These are phyloP conservation scores for Erethizon dorsatum DNA, from an alignment of 2,797 vertebrate genomes.

Conservation along the genomic window DNA sequence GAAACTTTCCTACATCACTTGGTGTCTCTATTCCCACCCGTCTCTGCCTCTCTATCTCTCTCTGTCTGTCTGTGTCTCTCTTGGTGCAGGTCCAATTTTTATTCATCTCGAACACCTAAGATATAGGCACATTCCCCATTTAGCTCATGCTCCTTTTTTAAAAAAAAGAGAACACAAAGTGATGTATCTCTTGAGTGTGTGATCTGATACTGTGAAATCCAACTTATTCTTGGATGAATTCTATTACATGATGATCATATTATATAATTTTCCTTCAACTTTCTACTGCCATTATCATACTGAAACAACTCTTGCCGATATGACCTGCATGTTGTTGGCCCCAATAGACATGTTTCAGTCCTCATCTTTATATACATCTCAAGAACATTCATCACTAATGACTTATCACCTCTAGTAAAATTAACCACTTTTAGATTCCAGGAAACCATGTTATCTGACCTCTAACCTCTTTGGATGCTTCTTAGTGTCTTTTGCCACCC, in stretches of 20 bases:
- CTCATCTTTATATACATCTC: slow-evolving; percentile 16
- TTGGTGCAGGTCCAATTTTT: not conserved
- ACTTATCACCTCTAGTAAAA: slow-evolving; percentile 5
- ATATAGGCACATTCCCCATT: not conserved
- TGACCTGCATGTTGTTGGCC: not conserved
- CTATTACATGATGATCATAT: not conserved
- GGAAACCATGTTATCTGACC: not conserved
- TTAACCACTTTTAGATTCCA: slow-evolving; percentile 21
- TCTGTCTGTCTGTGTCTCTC: not conserved
- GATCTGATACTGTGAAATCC: not conserved
- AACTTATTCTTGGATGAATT: slow-evolving; percentile 47
- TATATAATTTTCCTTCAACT: not conserved
- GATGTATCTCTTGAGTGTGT: slow-evolving; percentile 18
- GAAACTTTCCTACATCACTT: slow-evolving; percentile 31
- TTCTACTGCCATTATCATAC: not conserved
- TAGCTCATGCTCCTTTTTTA: slow-evolving; percentile 7
- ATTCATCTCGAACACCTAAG: slow-evolving; percentile 19
- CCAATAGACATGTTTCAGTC: not conserved
- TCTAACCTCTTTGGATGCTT: not conserved
- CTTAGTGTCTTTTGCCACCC: not conserved
- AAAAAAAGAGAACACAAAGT: slow-evolving; percentile 35
- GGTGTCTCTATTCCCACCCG: not conserved
- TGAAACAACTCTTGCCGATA: slow-evolving; percentile 19
- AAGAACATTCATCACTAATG: slow-evolving; percentile 9
- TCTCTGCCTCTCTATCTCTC: not conserved